Conservation (phyloP, 2,888 invertebrate genomes). For the Caenorhabditis becei region DNA sequence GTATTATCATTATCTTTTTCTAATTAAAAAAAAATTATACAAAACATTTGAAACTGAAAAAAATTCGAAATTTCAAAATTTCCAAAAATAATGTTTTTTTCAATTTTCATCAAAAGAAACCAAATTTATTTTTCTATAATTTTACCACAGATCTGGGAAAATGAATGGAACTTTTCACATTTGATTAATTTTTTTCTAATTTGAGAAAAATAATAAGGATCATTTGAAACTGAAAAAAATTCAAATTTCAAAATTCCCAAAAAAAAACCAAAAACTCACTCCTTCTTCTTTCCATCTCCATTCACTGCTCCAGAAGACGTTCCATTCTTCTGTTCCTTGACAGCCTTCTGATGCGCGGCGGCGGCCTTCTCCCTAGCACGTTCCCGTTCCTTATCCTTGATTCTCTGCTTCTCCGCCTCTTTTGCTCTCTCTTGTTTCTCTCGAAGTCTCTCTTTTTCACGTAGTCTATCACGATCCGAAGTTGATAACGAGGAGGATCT, state of each 20-base stretch:
- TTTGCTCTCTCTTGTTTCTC: slow-evolving; percentile 38
- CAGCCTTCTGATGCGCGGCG: background rate
- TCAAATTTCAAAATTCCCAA: background rate
- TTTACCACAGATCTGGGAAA: no score
- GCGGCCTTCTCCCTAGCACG: background rate
- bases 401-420: slow-evolving; percentile 38
- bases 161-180: no score
- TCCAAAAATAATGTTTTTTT: no score
- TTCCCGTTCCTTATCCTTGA: slow-evolving; percentile 41
- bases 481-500: slow-evolving; percentile 20
- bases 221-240: background rate
- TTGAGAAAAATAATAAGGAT: no score
- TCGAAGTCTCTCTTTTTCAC: slow-evolving; percentile 39
- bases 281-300: background rate
- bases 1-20: no score
- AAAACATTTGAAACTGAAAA: background rate
- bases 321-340: no score
- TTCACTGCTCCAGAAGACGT: background rate
- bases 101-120: no score
- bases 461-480: slow-evolving; percentile 31
- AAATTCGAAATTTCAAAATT: background rate
- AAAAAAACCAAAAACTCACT: slow-evolving; percentile 3
- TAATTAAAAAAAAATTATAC: no score
- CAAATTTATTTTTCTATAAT: no score
- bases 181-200: no score